A percentile compares a stretch with the other conserved stretches of the same genome.
Conservation (phyloP, 1,140 invertebrate genomes). For the Orius insidiosus region DNA sequence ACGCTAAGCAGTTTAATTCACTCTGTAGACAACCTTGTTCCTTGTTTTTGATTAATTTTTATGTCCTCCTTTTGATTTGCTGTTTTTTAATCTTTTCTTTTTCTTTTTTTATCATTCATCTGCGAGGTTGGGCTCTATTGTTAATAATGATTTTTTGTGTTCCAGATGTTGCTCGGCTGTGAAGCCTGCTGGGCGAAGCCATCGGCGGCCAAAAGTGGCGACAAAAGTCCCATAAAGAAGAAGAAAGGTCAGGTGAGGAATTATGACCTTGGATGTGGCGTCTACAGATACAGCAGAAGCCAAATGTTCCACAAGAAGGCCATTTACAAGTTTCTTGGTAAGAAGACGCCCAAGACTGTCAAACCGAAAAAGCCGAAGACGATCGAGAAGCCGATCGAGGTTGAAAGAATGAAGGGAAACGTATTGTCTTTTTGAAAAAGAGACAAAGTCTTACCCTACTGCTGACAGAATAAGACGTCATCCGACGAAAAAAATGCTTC, state of each 20-base stretch:
- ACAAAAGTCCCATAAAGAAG: conserved; percentile 3
- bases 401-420: conserved; percentile 90
- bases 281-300: conserved; percentile 52
- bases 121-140: no score
- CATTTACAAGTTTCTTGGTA: conserved; percentile 38
- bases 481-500: conserved; percentile 45
- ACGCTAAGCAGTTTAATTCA: no score
- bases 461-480: conserved; percentile 41
- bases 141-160: conserved; percentile 9
- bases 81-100: no score
- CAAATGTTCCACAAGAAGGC: conserved; percentile 62
- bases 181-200: conserved; percentile 10
- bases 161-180: conserved; percentile 13
- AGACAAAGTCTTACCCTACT: conserved; percentile 58
- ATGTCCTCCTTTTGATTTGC: no score
- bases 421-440: conserved; percentile 68
- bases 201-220: conserved; percentile 4
- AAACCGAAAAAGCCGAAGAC: conserved; percentile 49
- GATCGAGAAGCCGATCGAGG: conserved; percentile 74
- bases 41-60: no score
- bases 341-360: conserved; percentile 33
- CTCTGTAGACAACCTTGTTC: no score
- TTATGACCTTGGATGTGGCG: conserved; percentile 54
- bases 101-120: no score
- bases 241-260: conserved; percentile 35